These are phyloP conservation scores for Leptothorax acervorum DNA, from an alignment of 2,888 invertebrate species.

Conservation along the genomic window DNA sequence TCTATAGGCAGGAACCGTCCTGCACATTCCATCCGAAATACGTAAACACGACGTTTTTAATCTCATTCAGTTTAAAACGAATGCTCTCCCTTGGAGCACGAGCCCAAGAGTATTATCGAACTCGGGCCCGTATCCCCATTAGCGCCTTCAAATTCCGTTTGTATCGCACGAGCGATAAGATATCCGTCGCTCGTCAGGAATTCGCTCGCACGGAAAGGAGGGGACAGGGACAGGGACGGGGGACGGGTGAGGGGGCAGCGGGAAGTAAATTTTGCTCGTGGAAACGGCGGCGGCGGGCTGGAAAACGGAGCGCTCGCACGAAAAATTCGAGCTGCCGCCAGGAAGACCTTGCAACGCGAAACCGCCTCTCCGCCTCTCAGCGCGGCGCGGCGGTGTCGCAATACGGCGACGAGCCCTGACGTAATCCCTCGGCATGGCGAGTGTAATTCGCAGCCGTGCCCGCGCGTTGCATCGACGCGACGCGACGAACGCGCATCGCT, in stretches of 20 bases:
- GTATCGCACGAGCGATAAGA: conserved; percentile 30
- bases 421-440: conserved; percentile 68
- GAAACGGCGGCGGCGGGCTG: conserved; percentile 60
- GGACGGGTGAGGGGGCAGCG: not conserved
- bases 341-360: conserved; percentile 72
- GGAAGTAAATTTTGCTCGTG: not conserved
- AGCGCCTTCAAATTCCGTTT: not conserved
- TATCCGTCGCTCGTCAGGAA: not conserved
- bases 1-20: not conserved
- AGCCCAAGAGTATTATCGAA: not conserved
- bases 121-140: not conserved
- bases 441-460: conserved; percentile 38
- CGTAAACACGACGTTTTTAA: not conserved
- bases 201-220: not conserved
- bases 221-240: too few relatives aligned
- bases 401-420: conserved; percentile 72
- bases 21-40: not conserved
- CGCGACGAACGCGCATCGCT: not conserved
- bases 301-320: conserved; percentile 57
- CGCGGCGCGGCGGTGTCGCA: conserved; percentile 66
- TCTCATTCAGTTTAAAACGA: not conserved
- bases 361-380: conserved; percentile 52
- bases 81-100: not conserved
- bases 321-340: conserved; percentile 26
- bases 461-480: not conserved